Evolutionary conservation across 30 jellyfish, hydroid and myxozoan genomes (phyloP).

Genomic region (Aurelia sp.): DNA sequence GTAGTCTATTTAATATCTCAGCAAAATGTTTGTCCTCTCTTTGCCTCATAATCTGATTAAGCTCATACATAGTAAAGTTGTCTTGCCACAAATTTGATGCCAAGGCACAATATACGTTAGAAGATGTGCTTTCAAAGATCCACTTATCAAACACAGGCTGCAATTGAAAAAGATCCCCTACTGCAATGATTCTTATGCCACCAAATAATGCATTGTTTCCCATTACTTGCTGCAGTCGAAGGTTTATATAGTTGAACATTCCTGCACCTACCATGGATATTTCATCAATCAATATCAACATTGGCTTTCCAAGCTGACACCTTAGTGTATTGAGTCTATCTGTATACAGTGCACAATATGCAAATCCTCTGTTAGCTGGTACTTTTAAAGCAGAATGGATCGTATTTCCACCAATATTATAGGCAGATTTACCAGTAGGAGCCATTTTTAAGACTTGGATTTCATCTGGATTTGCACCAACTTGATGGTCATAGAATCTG

Average conservation of each 20-base stretch:
- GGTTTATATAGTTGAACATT: not conserved
- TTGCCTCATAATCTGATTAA: too few relatives aligned
- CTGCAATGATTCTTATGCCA: slow-evolving; percentile 17
- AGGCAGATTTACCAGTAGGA: slow-evolving; percentile 42
- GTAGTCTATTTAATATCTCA: not conserved
- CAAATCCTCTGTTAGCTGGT: slow-evolving; percentile 23
- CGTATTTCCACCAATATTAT: slow-evolving; percentile 24
- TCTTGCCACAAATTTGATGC: slow-evolving; percentile 17
- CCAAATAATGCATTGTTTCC: slow-evolving; percentile 11
- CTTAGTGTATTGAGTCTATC: slow-evolving; percentile 23
- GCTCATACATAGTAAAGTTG: not conserved
- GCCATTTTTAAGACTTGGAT: not conserved
- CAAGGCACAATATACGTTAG: not conserved
- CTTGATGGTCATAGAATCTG: not conserved
- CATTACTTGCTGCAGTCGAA: slow-evolving; percentile 19
- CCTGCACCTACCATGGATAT: slow-evolving; percentile 42
- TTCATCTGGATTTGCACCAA: slow-evolving; percentile 30
- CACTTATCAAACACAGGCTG: slow-evolving; percentile 26
- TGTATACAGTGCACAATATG: not conserved
- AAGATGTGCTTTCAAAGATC: slow-evolving; percentile 3
- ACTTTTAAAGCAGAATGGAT: slow-evolving; percentile 34
- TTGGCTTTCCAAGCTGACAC: not conserved
- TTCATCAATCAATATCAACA: slow-evolving; percentile 28
- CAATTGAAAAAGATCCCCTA: not conserved
- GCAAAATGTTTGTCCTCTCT: slow-evolving; percentile 11